Percentiles rank a stretch among this genome's conserved stretches.
phyloP scores from a whole-genome alignment of 2,113 vertebrate species.

The Cyanistes caeruleus region DNA sequence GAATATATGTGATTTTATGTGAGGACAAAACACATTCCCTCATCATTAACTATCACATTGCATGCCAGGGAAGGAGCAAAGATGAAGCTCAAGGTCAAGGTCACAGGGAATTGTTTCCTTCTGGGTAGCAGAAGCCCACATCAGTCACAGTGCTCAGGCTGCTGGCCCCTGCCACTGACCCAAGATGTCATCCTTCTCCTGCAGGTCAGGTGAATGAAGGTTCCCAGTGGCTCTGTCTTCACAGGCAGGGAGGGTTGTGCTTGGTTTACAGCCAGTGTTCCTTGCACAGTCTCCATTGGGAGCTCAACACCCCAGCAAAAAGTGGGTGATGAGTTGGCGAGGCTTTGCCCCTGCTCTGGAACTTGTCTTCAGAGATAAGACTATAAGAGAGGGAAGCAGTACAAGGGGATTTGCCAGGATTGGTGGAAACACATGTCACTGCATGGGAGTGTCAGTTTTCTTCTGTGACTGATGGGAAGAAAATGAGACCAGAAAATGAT shows the following conservation, averaged over 20 bases:
- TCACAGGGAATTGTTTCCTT: background rate
- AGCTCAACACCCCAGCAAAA: background rate
- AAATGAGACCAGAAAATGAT: background rate
- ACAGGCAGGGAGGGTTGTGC: background rate
- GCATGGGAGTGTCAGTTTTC: background rate
- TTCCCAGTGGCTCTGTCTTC: background rate
- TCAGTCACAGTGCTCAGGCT: background rate
- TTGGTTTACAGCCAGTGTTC: rapidly evolving
- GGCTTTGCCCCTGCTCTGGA: background rate
- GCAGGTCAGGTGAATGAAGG: background rate
- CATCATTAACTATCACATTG: background rate
- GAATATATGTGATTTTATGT: background rate
- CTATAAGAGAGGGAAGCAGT: background rate
- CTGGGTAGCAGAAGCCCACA: background rate
- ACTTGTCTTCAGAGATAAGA: background rate
- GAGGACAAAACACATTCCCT: background rate
- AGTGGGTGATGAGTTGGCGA: background rate
- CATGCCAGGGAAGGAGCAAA: background rate
- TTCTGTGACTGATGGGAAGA: background rate
- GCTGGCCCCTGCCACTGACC: background rate
- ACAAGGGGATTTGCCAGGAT: background rate
- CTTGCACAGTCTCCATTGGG: background rate
- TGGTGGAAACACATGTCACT: background rate
- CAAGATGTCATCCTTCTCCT: background rate
- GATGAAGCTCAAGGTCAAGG: background rate